Base-by-base conservation (phyloP, 1,140 invertebrate species). In the Brachionus asplanchnoidis region DNA sequence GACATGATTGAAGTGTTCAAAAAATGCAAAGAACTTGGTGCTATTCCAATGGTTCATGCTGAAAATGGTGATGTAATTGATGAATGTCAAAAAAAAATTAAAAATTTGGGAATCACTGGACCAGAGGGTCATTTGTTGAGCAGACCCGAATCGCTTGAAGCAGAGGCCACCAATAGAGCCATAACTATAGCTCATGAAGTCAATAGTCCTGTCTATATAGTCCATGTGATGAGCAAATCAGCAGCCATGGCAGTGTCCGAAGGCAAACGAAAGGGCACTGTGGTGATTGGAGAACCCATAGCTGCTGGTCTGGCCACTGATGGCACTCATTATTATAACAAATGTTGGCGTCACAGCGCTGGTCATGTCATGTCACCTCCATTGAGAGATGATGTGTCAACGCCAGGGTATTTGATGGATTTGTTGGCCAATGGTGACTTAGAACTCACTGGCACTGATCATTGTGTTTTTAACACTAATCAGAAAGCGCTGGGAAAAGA, bases 111-210 rank as follows among this genome's bases (percentile, higher is more conserved):
- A 17, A 92, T 99, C 8, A 95, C 93, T 7, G 96, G 96, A 8
- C 97, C 97, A 14, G 97, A 99, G 90, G 97, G 96, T 11, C 97
- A 99, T 90, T 93, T 95, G 88, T 91, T 97, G 87, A 96, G 95
- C 17, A 92, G 97, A n/a, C 95, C 97, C 32, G 97, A 99, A 90
- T 96, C 91, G 89, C 94, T 99, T 1, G 97, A 99, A 89, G 95
- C 94, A 3, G 97, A 99, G 91, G 97, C 97, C 32, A 95, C 96
- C 2, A 94, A 95, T 88, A 92, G 97, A 87, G 97, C 97, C 14
- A 97, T 96, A 88, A 93, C 94, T 80, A 93, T 99, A 86, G 96
- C 97, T 66, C 94, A 95, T 89, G 95, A 94, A 93, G 93, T 94
- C 85, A 93, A 94, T 87, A 94, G 94, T 88, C 96, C 97, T 7